Base-by-base conservation (phyloP, 1,140 invertebrate species). In the Drosophila subpulchrella region DNA sequence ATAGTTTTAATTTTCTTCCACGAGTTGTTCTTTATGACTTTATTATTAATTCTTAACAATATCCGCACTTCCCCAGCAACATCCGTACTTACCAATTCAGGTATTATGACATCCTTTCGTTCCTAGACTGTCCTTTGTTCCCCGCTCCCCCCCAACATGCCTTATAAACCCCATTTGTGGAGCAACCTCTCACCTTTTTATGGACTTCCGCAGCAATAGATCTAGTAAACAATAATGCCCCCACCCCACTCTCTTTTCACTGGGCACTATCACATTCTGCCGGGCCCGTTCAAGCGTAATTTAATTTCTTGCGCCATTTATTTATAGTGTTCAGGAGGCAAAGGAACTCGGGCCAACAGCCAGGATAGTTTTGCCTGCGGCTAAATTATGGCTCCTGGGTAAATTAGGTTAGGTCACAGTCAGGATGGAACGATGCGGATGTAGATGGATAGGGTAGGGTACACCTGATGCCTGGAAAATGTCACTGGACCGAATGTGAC, bases 271-370 rank as follows among this genome's bases (percentile, higher is more conserved):
- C 50, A 36, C 30, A 34, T 15, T 34, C 7, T 32, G 48, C 65
- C 38, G 30, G 13, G 72, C 75, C 78, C 54, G 75, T 75, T 89
- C 66, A 76, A 82, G 83, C 83, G 83, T 80, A 83, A 88, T 88
- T 88, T 86, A 83, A 88, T 88, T 88, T 81, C 78, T 75, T 66
- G 80, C 79, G 67, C 72, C 83, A 89, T 89, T 88, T 88, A 88
- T 88, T 88, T 88, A 89, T 88, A 73, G 72, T 73, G 80, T 67
- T 65, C 79, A 46, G 62, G 51, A 48, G 62, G 51, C 44, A n/a
- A 27, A 56, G 46, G 51, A 36, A 47, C 47, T 58, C 46, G 47
- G 55, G 73, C 65, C 66, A 71, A 36, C 34, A 32, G 44, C 34
- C 48, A 50, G 68, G 66, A 71, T 71, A 70, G 51, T 58, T 76